Evolutionary conservation across 2,888 invertebrate genomes (phyloP), one percentile per base, ranked within the genome.

Genomic region (Parascotia fuliginaria): DNA sequence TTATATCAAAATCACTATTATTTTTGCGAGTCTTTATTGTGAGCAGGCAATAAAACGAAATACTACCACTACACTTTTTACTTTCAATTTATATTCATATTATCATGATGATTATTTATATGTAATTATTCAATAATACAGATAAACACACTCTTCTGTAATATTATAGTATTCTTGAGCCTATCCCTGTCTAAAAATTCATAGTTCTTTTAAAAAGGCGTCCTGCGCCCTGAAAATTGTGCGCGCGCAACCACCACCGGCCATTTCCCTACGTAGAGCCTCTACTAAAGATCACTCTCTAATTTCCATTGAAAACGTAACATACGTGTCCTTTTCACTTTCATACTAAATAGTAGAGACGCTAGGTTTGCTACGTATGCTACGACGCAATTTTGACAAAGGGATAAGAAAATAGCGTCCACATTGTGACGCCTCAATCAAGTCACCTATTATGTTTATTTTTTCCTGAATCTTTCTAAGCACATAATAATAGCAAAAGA

Each of bases 171-270:
- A 50, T 51, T 56, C 61, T 47, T 60, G 48, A 49, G 39, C 14
- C 2, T 41, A 41, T 43, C 15, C 78, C 7, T 66, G 72, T 91
- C 91, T 90, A 85, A 72, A 73, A 40, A 54, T 88, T 89, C 60
- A 46, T 87, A 88, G 64, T 63, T 70, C 87, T 81, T 58, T 46
- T 44, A 37, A 55, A 77, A 79, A 85, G 71, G 79, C 76, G 88
- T 86, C 91, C 88, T 91, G 91, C 90, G 91, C 91, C 78, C 84
- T 90, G 83, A 81, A 84, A 82, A 62, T 70, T 56, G 65, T 90
- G 91, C 91, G 91, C 89, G 91, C 91, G 91, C 91, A 90, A 32
- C 60, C 50, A 43, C 66, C 70, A 68, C 64, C 65, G 75, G 79
- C 65, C 77, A 70, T 72, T 78, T 78, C 79, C 82, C 77, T 72